These are phyloP conservation scores for Psilopogon haemacephalus DNA, from an alignment of 2,113 vertebrate genomes.

Conservation along the genomic window DNA sequence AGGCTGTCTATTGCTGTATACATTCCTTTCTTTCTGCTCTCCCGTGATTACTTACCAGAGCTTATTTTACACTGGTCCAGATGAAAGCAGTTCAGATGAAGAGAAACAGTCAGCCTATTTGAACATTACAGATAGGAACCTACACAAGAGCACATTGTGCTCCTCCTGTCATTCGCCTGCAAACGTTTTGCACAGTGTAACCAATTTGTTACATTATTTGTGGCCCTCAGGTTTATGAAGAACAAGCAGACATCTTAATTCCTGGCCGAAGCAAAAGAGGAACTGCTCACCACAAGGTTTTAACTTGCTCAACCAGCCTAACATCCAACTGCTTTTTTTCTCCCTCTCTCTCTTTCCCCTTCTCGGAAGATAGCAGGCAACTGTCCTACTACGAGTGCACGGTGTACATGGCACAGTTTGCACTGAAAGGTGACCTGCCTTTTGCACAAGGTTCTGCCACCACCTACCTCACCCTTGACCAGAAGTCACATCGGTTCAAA, in stretches of 20 bases:
- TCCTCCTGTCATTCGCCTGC: conserved; percentile 74
- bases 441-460: conserved; percentile 10
- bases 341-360: background rate
- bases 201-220: conserved; percentile 72
- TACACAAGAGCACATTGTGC: conserved; percentile 95
- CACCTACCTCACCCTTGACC: background rate
- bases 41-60: conserved; percentile 93
- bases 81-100: conserved; percentile 95
- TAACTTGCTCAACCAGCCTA: conserved; percentile 19
- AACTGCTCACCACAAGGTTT: background rate
- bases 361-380: background rate
- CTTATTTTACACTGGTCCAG: conserved; percentile 97
- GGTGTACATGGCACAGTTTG: background rate
- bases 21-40: conserved; percentile 97
- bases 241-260: background rate
- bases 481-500: background rate
- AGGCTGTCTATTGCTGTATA: conserved; percentile 94
- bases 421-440: background rate
- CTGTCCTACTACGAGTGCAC: background rate
- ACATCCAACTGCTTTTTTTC: background rate
- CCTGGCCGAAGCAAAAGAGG: background rate
- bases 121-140: conserved; percentile 85
- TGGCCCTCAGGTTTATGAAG: conserved; percentile 32
- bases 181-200: conserved; percentile 73
- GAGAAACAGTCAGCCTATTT: conserved; percentile 92